These are phyloP conservation scores for Tenodera sinensis DNA, from an alignment of 2,888 invertebrate species.

Conservation along the genomic window DNA sequence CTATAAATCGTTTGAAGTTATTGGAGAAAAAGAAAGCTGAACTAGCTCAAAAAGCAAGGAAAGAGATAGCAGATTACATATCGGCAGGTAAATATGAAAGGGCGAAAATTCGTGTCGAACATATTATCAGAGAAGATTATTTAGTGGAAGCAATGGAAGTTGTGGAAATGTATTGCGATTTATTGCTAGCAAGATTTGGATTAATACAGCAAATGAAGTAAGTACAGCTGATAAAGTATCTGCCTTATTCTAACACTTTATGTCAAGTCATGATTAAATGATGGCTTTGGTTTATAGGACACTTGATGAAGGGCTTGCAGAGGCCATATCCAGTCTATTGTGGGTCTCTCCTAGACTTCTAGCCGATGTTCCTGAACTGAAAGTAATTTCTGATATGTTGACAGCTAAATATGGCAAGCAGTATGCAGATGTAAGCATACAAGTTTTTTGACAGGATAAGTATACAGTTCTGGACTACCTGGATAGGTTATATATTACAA, in stretches of 20 bases:
- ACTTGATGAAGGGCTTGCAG: constrained; percentile 90
- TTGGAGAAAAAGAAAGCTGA: constrained; percentile 98
- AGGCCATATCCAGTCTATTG: constrained; percentile 92
- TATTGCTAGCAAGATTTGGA: constrained; percentile 92
- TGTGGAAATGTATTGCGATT: constrained; percentile 98
- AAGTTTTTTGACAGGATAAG: background rate
- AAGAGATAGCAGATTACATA: constrained; percentile 97
- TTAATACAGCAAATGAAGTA: constrained; percentile 95
- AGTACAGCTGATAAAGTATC: constrained; percentile 32
- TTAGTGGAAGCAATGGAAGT: constrained; percentile 99
- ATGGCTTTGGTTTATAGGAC: constrained; percentile 46
- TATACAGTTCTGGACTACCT: background rate
- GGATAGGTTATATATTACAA: too few species aligned
- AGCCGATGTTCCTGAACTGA: constrained; percentile 72
- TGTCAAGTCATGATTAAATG: too few species aligned
- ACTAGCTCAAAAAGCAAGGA: constrained; percentile 89
- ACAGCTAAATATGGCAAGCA: constrained; percentile 90
- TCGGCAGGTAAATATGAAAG: constrained; percentile 78
- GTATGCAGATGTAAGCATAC: constrained; percentile 64
- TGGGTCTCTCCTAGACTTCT: constrained; percentile 96
- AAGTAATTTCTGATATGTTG: constrained; percentile 82
- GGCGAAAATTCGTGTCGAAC: constrained; percentile 96
- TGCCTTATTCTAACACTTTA: too few species aligned
- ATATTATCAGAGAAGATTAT: constrained; percentile 98
- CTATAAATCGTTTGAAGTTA: constrained; percentile 89